Evolutionary conservation across 2,797 vertebrate genomes (phyloP), one percentile per base, ranked within the genome.

Genomic region (Thaleichthys pacificus): DNA sequence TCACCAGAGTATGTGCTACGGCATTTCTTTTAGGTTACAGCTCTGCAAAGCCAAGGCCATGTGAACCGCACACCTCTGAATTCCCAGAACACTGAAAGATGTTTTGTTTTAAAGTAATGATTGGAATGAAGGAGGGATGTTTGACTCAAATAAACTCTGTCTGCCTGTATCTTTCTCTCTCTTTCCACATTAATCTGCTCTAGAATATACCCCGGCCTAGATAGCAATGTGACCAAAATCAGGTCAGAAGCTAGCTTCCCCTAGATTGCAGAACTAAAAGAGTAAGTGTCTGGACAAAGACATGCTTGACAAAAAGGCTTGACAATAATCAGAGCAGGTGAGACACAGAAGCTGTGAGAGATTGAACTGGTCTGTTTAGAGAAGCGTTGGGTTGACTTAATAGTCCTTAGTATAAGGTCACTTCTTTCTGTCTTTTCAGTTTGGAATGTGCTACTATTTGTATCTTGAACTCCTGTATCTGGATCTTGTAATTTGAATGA

Each of bases 201-300:
- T 24, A 4, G 28, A n/a, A 32, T 68, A 11, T 58, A 47, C 42
- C 67, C 12, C 22, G 54, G 54, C 67, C 67, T 69, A 69, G 28
- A 69, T 69, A 57, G 67, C 28, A 28, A 35, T 21, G 32, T 69
- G 67, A 38, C 70, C 56, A 49, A 22, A 76, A 77, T 77, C 75
- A 69, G 75, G 70, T 77, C 75, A 77, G 30, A 47, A 51, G 61
- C 66, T 22, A 65, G 70, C 51, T 72, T 64, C 42, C 14, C n/a
- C 21, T 66, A 72, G 70, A 72, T 77, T 72, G 72, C 5, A 62
- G 12, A 57, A n/a, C 58, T 54, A 58, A 68, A 64, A 35, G 47
- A n/a, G 70, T 49, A n/a, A 62, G 69, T 63, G 61, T 77, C 49
- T 63, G 66, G 60, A 60, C 42, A 17, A 28, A 51, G 62, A 61